Conservation (phyloP, 2,888 invertebrate species). For the Drosophila hamatofila region DNA sequence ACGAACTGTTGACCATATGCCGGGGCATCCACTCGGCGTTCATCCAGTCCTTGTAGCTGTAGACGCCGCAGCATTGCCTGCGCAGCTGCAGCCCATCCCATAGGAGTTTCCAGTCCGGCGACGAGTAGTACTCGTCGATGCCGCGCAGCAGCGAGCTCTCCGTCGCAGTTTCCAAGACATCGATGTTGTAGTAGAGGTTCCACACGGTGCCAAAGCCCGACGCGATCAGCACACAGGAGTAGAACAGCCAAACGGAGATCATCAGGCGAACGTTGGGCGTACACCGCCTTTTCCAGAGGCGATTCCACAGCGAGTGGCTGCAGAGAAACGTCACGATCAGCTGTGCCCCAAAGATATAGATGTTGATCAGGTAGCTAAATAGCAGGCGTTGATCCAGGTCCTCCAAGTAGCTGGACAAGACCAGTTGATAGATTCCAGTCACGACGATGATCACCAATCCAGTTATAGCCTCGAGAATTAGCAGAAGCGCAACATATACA, state of each 20-base stretch:
- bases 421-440: constrained; percentile 69
- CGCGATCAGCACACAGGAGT: constrained; percentile 70
- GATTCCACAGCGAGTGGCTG: constrained; percentile 76
- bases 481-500: constrained; percentile 65
- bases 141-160: constrained; percentile 78
- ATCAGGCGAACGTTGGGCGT: constrained; percentile 73
- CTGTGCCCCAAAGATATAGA: constrained; percentile 75
- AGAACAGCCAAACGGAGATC: constrained; percentile 77
- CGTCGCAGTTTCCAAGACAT: constrained; percentile 59
- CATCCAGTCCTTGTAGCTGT: constrained; percentile 83
- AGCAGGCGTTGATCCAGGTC: constrained; percentile 65
- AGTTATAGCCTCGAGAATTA: constrained; percentile 70
- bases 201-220: constrained; percentile 76
- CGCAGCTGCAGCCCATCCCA: constrained; percentile 83
- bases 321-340: constrained; percentile 69
- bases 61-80: constrained; percentile 83
- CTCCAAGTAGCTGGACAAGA: constrained; percentile 67
- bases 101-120: constrained; percentile 83
- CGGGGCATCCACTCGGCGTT: constrained; percentile 79
- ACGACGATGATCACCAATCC: constrained; percentile 71
- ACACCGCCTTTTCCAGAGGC: constrained; percentile 72
- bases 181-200: constrained; percentile 63
- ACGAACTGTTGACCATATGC: constrained; percentile 10
- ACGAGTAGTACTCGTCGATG: constrained; percentile 82
- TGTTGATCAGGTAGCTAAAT: constrained; percentile 66